Base-by-base conservation (phyloP, 1,140 invertebrate genomes). In the Cepaea nemoralis region DNA sequence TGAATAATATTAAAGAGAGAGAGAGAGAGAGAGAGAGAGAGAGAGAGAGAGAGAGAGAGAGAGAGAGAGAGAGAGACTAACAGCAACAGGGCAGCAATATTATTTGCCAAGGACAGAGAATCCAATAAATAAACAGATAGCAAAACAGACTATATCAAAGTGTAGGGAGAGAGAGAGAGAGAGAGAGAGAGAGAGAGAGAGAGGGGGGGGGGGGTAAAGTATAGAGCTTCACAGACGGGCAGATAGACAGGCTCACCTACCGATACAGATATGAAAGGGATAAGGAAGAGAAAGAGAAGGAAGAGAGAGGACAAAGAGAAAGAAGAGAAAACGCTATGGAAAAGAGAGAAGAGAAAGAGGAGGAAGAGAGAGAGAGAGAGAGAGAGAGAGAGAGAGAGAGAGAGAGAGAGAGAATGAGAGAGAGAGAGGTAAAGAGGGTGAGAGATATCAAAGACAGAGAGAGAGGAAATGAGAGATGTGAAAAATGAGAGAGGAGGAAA, bases 371-470 rank as follows among this genome's bases (percentile, higher is more conserved):
- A 77, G 48, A 77, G 76, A 63, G 33, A 77, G 55, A 55, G 55
- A 77, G 76, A 77, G 76, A 67, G 59, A 79, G 77, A 71, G 69
- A 67, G 55, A 59, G 8, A 77, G 48, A 59, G 50, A 37, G 22
- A 37, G n/a, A 12, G 24, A 19, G 37, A 48, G n/a, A 48, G 3
- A n/a, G n/a, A n/a, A n/a, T n/a, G n/a, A n/a, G n/a, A n/a, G n/a
- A n/a, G n/a, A n/a, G n/a, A n/a, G n/a, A n/a, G n/a, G n/a, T n/a
- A n/a, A n/a, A n/a, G n/a, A n/a, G n/a, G n/a, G n/a, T n/a, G n/a
- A n/a, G n/a, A n/a, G n/a, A n/a, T n/a, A n/a, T n/a, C n/a, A n/a
- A n/a, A n/a, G n/a, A n/a, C n/a, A n/a, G n/a, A n/a, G 1, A 37
- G 2, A 37, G 2, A 31, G 27, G 33, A 77, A n/a, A 77, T 22